Base-by-base conservation (phyloP, 2,797 vertebrate genomes). In the Oceanodroma leucorhoa region DNA sequence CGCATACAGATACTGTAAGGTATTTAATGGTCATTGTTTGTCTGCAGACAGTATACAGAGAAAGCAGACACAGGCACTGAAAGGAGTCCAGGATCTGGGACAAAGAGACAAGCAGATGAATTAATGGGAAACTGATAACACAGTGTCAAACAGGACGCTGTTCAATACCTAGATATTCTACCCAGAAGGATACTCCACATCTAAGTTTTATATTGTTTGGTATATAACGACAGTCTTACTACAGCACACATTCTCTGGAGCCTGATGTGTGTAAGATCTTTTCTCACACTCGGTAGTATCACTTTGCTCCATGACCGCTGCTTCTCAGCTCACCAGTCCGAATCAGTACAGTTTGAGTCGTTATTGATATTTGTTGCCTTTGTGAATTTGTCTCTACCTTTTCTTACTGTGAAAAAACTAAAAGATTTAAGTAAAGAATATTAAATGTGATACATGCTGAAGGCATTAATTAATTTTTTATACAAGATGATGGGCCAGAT, bases 71-170 rank as follows among this genome's bases (percentile, higher is more conserved):
- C 26, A 55, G 50, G 72, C 88, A 60, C 66, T 91, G 87, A 78
- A 62, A 83, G 93, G 53, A 83, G 45, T 4, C 65, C 51, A 18
- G 73, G 66, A 43, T 84, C 57, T 16, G 88, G 66, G 69, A 95
- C 93, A 96, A 95, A 97, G 83, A 54, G 50, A 72, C n/a, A 10
- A 55, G 83, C 50, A 62, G 82, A 86, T 14, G 65, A 87, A 91
- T 92, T 82, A 86, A 89, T 77, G 72, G 70, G 23, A 92, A 91
- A 84, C 69, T 83, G 91, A 66, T 85, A 67, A 24, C 30, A 29
- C 32, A 14, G n/a, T 76, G 70, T 71, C 82, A 66, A 81, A 78
- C 45, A 75, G 61, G 50, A 76, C 1, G 2, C 45, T 29, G 14
- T 76, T 45, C 81, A 41, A 26, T 55, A 69, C 65, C 46, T 61